A percentile compares a stretch with the other conserved stretches of the same genome.
These are phyloP conservation scores for Lobophora halterata DNA, from an alignment of 2,888 invertebrate genomes.

Conservation along the genomic window DNA sequence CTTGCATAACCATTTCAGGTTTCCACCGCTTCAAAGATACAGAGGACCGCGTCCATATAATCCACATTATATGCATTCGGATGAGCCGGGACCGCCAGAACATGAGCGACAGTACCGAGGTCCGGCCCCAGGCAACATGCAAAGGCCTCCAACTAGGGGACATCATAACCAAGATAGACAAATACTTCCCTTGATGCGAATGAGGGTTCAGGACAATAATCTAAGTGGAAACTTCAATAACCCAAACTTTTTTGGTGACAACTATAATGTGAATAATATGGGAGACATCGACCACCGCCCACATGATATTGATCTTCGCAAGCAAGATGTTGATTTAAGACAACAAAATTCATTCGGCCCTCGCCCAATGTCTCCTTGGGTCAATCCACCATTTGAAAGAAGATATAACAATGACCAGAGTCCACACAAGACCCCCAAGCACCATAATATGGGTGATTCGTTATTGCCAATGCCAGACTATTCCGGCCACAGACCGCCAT, in stretches of 20 bases:
- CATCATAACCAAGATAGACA: slow-evolving; percentile 35
- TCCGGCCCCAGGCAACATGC: slow-evolving; percentile 34
- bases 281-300: slow-evolving; percentile 63
- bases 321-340: slow-evolving; percentile 57
- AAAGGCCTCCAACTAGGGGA: slow-evolving; percentile 41
- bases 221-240: slow-evolving; percentile 31
- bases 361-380: slow-evolving; percentile 43
- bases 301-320: slow-evolving; percentile 9
- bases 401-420: slow-evolving; percentile 44
- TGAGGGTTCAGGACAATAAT: slow-evolving; percentile 26
- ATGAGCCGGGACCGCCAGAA: slow-evolving; percentile 38
- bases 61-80: slow-evolving; percentile 32
- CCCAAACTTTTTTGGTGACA: slow-evolving; percentile 10
- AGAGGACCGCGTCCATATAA: slow-evolving; percentile 41
- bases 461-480: slow-evolving; percentile 44
- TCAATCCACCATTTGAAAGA: slow-evolving; percentile 35
- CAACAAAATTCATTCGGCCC: slow-evolving; percentile 38
- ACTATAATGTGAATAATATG: slow-evolving; percentile 53
- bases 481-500: slow-evolving; percentile 66
- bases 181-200: slow-evolving; percentile 35
- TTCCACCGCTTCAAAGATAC: slow-evolving; percentile 48
- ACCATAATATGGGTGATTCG: slow-evolving; percentile 40
- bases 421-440: slow-evolving; percentile 39
- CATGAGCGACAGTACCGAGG: slow-evolving; percentile 50
- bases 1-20: slow-evolving; percentile 61